Percentiles rank a stretch among this genome's conserved stretches.
Evolutionary conservation across 2,888 invertebrate genomes (phyloP).

Genomic region (Rhamphomyia laevipes): DNA sequence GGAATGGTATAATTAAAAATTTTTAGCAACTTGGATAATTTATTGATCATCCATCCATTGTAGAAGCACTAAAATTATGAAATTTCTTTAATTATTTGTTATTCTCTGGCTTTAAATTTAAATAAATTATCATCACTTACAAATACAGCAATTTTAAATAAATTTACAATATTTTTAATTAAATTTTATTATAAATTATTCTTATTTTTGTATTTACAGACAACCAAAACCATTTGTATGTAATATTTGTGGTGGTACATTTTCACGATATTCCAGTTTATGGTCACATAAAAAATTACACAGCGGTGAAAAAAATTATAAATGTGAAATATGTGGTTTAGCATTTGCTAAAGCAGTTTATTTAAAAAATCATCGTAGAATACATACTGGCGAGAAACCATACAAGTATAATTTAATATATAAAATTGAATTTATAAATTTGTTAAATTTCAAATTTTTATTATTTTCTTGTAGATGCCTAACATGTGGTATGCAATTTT

Average conservation of each 20-base stretch:
- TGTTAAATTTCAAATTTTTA: neutral
- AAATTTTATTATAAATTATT: neutral
- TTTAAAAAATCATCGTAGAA: conserved; percentile 76
- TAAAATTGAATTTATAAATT: neutral
- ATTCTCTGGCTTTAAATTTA: no score
- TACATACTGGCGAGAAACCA: conserved; percentile 76
- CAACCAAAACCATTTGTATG: conserved; percentile 78
- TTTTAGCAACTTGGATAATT: no score
- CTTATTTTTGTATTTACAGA: conserved; percentile 21
- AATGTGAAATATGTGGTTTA: conserved; percentile 76
- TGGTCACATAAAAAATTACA: conserved; percentile 85
- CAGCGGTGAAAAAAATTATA: conserved; percentile 71
- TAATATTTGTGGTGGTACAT: conserved; percentile 74
- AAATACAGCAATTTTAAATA: no score
- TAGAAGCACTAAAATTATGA: no score
- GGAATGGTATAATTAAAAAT: no score
- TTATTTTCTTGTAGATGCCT: conserved; percentile 48
- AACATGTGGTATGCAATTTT: conserved; percentile 84
- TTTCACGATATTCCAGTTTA: conserved; percentile 72
- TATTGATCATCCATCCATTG: no score
- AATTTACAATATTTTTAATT: no score
- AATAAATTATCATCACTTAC: no score
- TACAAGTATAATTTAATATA: conserved; percentile 48
- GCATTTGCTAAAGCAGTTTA: conserved; percentile 86
- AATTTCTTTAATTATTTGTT: no score